Conservation (phyloP, 1,140 invertebrate genomes). For the Scylla paramamosain region DNA sequence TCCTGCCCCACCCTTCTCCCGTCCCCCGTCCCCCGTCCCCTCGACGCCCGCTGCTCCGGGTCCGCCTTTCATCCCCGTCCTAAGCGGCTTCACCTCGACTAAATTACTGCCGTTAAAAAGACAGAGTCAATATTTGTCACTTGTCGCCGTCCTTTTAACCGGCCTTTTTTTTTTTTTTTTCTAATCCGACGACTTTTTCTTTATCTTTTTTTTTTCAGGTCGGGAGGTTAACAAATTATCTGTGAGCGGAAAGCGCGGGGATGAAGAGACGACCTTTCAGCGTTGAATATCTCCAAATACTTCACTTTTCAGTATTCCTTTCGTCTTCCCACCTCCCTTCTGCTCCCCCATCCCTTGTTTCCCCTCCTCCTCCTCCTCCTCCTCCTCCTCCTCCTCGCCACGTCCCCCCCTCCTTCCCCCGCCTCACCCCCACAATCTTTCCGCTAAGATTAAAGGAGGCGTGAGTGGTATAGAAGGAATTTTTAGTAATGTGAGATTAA, state of each 20-base stretch:
- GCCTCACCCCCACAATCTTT: neutral
- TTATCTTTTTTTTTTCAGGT: neutral
- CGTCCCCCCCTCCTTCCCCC: neutral
- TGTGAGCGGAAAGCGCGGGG: neutral
- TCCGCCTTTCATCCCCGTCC: slow-evolving; percentile 55
- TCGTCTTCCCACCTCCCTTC: neutral
- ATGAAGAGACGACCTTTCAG: neutral
- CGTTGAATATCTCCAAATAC: neutral
- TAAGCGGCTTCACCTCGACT: slow-evolving; percentile 64
- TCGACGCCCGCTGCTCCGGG: neutral
- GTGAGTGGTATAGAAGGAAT: slow-evolving; percentile 13
- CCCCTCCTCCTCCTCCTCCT: neutral
- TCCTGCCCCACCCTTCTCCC: neutral
- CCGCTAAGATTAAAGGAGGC: neutral
- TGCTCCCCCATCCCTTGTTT: neutral
- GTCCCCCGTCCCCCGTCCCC: neutral
- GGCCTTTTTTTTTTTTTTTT: slow-evolving; percentile 46
- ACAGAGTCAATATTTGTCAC: slow-evolving; percentile 70
- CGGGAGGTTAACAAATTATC: slow-evolving; percentile 22
- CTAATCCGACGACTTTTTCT: neutral
- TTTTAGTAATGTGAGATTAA: slow-evolving; percentile 24
- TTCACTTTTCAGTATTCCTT: neutral
- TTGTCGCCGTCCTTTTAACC: slow-evolving; percentile 36
- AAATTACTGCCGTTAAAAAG: slow-evolving; percentile 73
- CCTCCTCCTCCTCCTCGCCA: neutral